phyloP scores from a whole-genome alignment of 2,888 invertebrate genomes.

The Erannis defoliaria region DNA sequence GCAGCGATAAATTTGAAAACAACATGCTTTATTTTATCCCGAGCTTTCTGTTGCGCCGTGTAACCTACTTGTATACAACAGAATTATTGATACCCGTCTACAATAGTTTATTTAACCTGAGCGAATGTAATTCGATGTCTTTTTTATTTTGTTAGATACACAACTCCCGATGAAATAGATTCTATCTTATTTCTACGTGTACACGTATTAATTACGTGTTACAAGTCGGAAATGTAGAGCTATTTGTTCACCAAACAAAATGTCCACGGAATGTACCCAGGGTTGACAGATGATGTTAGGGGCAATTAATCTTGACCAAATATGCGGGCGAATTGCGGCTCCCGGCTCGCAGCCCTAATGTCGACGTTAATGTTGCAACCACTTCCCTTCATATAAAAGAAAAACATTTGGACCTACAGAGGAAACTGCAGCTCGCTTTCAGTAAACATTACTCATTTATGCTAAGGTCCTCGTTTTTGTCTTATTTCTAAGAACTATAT shows the following conservation, averaged over 20 bases:
- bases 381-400: conserved; percentile 28
- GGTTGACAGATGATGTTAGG: conserved; percentile 82
- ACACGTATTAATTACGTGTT: conserved; percentile 32
- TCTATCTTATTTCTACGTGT: not conserved
- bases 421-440: conserved; percentile 9
- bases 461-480: not conserved
- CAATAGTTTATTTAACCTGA: conserved; percentile 2
- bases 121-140: conserved; percentile 4
- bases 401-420: conserved; percentile 34
- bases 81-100: conserved; percentile 8
- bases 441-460: not conserved
- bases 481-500: not conserved
- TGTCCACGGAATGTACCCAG: conserved; percentile 71
- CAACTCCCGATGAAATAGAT: not conserved
- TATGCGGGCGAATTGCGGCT: conserved; percentile 78
- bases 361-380: conserved; percentile 59
- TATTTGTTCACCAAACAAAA: conserved; percentile 79
- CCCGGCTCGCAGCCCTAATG: conserved; percentile 66
- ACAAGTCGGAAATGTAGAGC: conserved; percentile 60
- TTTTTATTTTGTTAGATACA: not conserved
- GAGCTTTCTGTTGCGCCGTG: conserved; percentile 47
- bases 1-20: conserved; percentile 70
- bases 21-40: conserved; percentile 58
- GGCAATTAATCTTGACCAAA: conserved; percentile 84
- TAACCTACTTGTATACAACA: conserved; percentile 39